Percentiles rank a stretch among this genome's conserved stretches.
phyloP scores from a whole-genome alignment of 1,140 invertebrate genomes.

The Aethina tumida region DNA sequence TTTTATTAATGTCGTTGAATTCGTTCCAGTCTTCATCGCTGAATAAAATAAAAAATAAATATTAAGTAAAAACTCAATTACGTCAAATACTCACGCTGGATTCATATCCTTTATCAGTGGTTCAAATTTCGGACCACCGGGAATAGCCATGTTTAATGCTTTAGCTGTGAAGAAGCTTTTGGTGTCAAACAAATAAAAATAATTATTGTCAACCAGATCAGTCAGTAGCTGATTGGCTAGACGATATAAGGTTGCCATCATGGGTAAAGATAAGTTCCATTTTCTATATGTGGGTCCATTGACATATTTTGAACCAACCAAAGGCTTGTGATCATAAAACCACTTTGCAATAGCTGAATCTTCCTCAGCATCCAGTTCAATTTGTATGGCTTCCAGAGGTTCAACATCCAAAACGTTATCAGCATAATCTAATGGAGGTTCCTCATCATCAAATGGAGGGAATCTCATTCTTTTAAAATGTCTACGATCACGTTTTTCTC shows the following conservation, averaged over 20 bases:
- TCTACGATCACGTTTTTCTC: slow-evolving; percentile 95
- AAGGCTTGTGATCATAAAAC: slow-evolving; percentile 98
- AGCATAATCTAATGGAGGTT: slow-evolving; percentile 97
- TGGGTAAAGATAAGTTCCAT: slow-evolving; percentile 92
- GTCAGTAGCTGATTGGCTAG: slow-evolving; percentile 97
- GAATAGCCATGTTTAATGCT: slow-evolving; percentile 99
- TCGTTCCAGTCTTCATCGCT: slow-evolving; percentile 99
- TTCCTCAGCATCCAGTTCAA: slow-evolving; percentile 95
- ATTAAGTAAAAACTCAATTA: slow-evolving; percentile 2
- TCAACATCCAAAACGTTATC: slow-evolving; percentile 99
- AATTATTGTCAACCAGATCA: slow-evolving; percentile 97
- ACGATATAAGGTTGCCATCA: slow-evolving; percentile 95
- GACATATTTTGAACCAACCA: slow-evolving; percentile 85
- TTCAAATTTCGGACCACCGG: slow-evolving; percentile 99
- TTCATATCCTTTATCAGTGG: slow-evolving; percentile 97
- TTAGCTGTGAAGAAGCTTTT: slow-evolving; percentile 99
- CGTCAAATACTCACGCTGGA: slow-evolving; percentile 55
- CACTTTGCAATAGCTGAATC: slow-evolving; percentile 84
- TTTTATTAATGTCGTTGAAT: slow-evolving; percentile 99
- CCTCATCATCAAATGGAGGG: slow-evolving; percentile 99
- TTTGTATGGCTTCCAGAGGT: slow-evolving; percentile 97
- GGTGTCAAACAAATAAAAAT: slow-evolving; percentile 98
- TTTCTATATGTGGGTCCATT: slow-evolving; percentile 95
- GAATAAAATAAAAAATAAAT: slow-evolving; percentile 24
- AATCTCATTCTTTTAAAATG: slow-evolving; percentile 99